Evolutionary conservation across 2,888 invertebrate species (phyloP), one percentile per base, ranked within the genome.

Genomic region (Apotomis capreana): DNA sequence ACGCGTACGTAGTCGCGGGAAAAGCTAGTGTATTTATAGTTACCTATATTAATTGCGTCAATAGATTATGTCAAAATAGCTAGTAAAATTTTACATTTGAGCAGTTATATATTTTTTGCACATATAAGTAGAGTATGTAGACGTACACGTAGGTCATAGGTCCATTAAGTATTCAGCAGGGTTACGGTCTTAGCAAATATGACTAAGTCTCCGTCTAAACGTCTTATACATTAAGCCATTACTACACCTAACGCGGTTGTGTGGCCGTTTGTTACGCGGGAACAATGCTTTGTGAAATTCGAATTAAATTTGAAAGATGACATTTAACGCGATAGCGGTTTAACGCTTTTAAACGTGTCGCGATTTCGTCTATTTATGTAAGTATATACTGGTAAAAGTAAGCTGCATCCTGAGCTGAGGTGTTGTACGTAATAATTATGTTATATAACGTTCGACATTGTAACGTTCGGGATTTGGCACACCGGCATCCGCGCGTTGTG

Each of bases 151-250:
- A 36, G 13, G 49, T 36, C 10, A 62, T 57, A 26, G 9, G n/a
- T 26, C n/a, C 13, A 51, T 62, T 51, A 52, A 8, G 0, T 59
- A 51, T 69, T 65, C 26, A 4, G 15, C 12, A 52, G 64, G 52
- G 5, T 70, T 59, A 64, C 26, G 52, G 70, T 52, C 12, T 10
- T 5, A 26, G 58, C 26, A 58, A 69, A 51, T 44, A 58, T 15
- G 57, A 15, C 57, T 52, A 44, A 64, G 59, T 70, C 64, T 36
- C 26, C 58, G 69, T 51, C 58, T 69, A 58, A 26, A 63, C 57
- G 58, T 63, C 63, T 70, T 64, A 70, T 10, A 64, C 13, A 51
- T 69, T 54, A 61, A 52, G n/a, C 10, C 10, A 5, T 40, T 12
- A 15, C 3, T 12, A 46, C 60, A 61, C 26, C 46, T 6, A 40